A percentile compares a stretch with the other conserved stretches of the same genome.
These are phyloP conservation scores for Gryllus longicercus DNA, from an alignment of 2,888 invertebrate species.

Conservation along the genomic window DNA sequence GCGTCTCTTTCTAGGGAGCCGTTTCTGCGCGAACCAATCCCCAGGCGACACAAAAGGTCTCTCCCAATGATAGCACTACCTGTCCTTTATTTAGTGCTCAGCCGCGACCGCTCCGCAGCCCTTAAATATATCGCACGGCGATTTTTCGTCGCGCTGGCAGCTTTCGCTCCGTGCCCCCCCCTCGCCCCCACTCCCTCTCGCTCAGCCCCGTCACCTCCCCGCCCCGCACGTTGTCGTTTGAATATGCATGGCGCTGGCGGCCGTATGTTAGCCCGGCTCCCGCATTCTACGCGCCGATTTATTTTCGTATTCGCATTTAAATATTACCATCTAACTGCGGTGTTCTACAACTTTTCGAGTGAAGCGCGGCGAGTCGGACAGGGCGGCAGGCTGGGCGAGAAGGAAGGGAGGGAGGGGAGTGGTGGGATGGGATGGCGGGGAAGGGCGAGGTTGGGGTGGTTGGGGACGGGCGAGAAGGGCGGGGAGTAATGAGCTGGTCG, in stretches of 20 bases:
- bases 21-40: too few species aligned
- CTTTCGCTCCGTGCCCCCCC: too few species aligned
- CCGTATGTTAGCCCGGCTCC: not conserved
- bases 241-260: not conserved
- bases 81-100: not conserved
- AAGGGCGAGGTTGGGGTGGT: too few species aligned
- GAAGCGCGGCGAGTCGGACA: not conserved
- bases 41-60: too few species aligned
- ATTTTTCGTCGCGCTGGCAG: not conserved
- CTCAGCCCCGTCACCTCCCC: not conserved
- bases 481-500: too few species aligned
- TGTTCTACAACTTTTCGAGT: constrained; percentile 17
- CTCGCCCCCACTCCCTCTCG: not conserved
- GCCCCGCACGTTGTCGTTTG: constrained; percentile 3
- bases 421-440: too few species aligned
- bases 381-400: too few species aligned
- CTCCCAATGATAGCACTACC: too few species aligned
- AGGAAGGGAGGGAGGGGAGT: too few species aligned
- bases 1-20: too few species aligned
- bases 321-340: constrained; percentile 17
- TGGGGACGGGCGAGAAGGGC: too few species aligned
- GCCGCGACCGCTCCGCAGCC: not conserved
- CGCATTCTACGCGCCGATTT: constrained; percentile 5
- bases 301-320: constrained; percentile 17
- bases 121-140: not conserved